A percentile compares a stretch with the other conserved stretches of the same genome.
These are phyloP conservation scores for Acrocephalus kingi DNA, from an alignment of 2,113 vertebrate genomes.

Conservation along the genomic window DNA sequence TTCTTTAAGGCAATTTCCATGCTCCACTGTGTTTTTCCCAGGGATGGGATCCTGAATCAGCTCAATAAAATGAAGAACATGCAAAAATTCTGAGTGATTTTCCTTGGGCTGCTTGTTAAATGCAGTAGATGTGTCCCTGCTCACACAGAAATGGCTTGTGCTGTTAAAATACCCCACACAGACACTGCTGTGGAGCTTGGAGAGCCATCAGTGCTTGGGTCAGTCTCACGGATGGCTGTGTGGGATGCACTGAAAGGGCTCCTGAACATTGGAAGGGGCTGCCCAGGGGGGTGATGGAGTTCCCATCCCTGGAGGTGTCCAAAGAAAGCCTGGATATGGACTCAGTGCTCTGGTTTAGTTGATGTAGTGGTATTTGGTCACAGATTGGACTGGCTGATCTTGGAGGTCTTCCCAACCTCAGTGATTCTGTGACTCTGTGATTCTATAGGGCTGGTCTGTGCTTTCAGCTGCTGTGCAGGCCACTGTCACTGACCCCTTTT, in stretches of 20 bases:
- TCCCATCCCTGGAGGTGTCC: too few relatives aligned
- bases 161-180: neutral
- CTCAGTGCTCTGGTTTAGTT: neutral
- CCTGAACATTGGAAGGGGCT: neutral
- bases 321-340: accelerated
- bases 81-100: neutral
- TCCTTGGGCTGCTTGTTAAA: neutral
- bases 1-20: conserved; percentile 53
- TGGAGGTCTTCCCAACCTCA: neutral
- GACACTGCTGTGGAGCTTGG: neutral
- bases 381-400: neutral
- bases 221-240: neutral
- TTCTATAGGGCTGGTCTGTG: neutral
- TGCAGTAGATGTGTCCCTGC: neutral
- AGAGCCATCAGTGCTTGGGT: neutral
- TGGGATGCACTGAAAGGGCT: neutral
- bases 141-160: neutral
- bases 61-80: conserved; percentile 6
- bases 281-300: neutral
- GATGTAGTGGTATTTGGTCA: accelerated
- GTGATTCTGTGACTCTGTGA: neutral
- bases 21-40: conserved; percentile 38
- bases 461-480: neutral
- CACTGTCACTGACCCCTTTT: neutral
- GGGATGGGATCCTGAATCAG: conserved; percentile 1